These are phyloP conservation scores for Lithobates pipiens DNA, from an alignment of 2,797 vertebrate genomes.

Conservation along the genomic window DNA sequence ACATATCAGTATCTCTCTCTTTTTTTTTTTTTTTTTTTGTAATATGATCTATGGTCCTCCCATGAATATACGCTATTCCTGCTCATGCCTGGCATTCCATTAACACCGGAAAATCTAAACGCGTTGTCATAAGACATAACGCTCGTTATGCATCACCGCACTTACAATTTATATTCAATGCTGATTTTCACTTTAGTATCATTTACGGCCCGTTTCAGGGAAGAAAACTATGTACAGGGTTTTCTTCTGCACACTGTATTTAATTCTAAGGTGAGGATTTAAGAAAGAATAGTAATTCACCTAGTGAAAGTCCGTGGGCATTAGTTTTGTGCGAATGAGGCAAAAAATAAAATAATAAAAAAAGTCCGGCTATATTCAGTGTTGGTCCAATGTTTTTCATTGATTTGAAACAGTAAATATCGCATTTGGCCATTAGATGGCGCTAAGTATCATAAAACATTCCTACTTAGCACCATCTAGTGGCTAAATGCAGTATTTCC, in stretches of 20 bases:
- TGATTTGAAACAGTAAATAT: too few species aligned
- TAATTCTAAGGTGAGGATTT: too few species aligned
- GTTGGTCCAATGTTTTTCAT: too few species aligned
- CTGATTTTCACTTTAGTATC: background rate
- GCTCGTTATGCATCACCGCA: background rate
- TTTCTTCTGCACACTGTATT: background rate
- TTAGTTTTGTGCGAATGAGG: too few species aligned
- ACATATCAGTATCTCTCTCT: background rate
- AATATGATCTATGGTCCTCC: background rate
- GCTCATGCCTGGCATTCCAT: constrained; percentile 13
- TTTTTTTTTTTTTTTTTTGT: background rate
- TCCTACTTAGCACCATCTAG: too few species aligned
- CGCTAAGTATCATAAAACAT: too few species aligned
- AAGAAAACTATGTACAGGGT: background rate
- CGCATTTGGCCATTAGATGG: too few species aligned
- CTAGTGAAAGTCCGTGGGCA: too few species aligned
- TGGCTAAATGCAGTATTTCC: too few species aligned
- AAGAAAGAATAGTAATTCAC: too few species aligned
- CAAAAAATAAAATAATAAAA: too few species aligned
- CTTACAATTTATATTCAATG: background rate
- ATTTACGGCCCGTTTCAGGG: background rate
- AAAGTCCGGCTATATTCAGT: too few species aligned
- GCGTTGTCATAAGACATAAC: background rate
- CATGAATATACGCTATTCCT: background rate
- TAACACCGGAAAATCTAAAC: constrained; percentile 1